These are phyloP conservation scores for Tinamus major DNA, from an alignment of 2,797 vertebrate species.

Conservation along the genomic window DNA sequence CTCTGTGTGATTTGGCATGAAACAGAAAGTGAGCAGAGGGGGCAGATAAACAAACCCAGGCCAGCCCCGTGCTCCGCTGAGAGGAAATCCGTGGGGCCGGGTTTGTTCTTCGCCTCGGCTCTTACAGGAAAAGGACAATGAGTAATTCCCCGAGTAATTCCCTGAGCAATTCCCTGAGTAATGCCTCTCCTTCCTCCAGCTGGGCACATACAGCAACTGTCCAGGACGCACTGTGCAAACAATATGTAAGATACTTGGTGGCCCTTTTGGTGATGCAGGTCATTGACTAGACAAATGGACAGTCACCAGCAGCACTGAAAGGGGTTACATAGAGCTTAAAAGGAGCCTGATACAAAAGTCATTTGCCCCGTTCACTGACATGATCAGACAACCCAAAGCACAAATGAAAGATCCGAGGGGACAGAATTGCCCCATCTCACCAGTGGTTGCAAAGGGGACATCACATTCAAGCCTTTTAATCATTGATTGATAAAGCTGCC, in stretches of 20 bases:
- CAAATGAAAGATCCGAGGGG: no score
- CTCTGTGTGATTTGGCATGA: not conserved
- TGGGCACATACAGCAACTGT: not conserved
- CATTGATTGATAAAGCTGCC: not conserved
- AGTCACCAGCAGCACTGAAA: not conserved
- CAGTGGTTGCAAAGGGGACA: not conserved
- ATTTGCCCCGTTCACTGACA: not conserved
- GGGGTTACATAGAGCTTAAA: not conserved
- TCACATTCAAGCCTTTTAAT: not conserved
- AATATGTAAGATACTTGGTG: not conserved
- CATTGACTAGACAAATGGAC: not conserved
- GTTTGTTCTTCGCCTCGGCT: not conserved
- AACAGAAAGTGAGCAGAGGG: not conserved
- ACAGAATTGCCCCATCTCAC: no score
- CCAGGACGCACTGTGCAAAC: not conserved
- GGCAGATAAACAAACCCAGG: not conserved
- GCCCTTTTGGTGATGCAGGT: no score
- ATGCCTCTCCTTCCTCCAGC: not conserved
- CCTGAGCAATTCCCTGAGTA: no score
- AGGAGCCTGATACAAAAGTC: not conserved
- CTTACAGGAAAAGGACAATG: not conserved
- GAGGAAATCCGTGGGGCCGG: not conserved
- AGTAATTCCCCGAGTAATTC: not conserved
- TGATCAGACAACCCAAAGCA: not conserved
- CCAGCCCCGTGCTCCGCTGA: not conserved